Evolutionary conservation across 2,113 vertebrate species (phyloP), one percentile per base, ranked within the genome.

Genomic region (Caranx melampygus): DNA sequence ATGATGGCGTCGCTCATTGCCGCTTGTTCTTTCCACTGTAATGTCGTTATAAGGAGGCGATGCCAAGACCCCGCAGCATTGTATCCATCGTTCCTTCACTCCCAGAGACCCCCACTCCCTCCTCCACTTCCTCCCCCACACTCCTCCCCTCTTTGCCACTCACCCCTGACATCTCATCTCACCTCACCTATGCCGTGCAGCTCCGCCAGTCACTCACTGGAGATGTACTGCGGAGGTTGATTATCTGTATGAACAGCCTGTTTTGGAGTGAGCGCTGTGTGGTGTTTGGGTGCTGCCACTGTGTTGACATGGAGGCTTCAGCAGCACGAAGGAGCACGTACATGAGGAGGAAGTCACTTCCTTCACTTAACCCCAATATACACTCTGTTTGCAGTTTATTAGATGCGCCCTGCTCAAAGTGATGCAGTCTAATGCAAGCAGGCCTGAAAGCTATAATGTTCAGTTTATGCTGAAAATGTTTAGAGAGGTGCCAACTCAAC

Each of bases 1-100:
- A 96, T 96, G 95, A 95, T 86, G 84, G 91, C 92, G 95, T 94
- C 93, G 93, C 93, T 96, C 94, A 91, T 91, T 91, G 86, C 90
- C 18, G 92, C 94, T 94, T 94, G 94, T 95, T 97, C 93, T 93
- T 91, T 92, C 95, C 93, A 95, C 96, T 95, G 94, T 96, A 94
- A 94, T 95, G 94, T 95, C 90, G 86, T 95, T 96, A 92, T 91
- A 92, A 55, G 9, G 89, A 94, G 91, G 91, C 81, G 60, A 89
- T 91, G 93, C 79, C 14, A 0, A 87, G 85, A 88, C 90, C 3
- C 47, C n/a, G 47, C 81, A 70, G 92, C 93, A 90, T 88, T 92
- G 90, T 68, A 69, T 82, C 84, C 72, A 87, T 58, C 34, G 57
- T 69, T 79, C 58, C 85, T 81, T 85, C 81, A 35, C 87, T 81